Base-by-base conservation (phyloP, 2,113 vertebrate species). In the Gobiocypris rarus region DNA sequence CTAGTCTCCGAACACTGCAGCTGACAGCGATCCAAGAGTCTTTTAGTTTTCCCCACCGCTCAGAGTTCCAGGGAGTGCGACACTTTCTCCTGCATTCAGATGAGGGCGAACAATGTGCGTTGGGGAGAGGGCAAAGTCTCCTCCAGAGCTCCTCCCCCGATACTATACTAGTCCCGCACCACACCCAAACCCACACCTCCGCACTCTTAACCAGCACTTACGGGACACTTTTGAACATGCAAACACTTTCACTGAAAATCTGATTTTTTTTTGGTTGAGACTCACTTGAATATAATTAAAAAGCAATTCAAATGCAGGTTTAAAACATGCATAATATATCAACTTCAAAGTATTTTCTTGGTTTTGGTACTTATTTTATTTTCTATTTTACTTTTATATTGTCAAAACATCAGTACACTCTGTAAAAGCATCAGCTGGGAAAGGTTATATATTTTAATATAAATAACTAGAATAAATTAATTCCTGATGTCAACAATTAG, bases 131-230 rank as follows among this genome's bases (percentile, higher is more conserved):
- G 71, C 41, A 75, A 76, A 31, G 84, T 61, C 74, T 69, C 59
- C 24, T n/a, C 63, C 48, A 24, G n/a, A 84, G 84, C 86, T 82
- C 88, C 88, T 84, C 88, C 88, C 58, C 80, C 85, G 88, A 84
- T 83, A 85, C 85, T 69, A 61, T 54, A 24, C 75, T 19, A 84
- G 24, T 38, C 67, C 38, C 19, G 54, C 38, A 52, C 88, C 87
- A 89, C 87, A 89, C 87, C 87, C 85, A 79, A 61, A 26, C 43
- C 54, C 73, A 48, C 74, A 31, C 56, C 61, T 63, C 28, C 76
- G 34, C 59, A 50, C 31, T 19, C 61, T 58, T 34, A 38, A 17
- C 38, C 6, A 24, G 34, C 75, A 26, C 69, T 43, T 22, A 17
- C 43, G n/a, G 19, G 19, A 22, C 52, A 54, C 17, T 54, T 54